phyloP scores from a whole-genome alignment of 2,888 invertebrate species.

The Drosophila falleni region DNA sequence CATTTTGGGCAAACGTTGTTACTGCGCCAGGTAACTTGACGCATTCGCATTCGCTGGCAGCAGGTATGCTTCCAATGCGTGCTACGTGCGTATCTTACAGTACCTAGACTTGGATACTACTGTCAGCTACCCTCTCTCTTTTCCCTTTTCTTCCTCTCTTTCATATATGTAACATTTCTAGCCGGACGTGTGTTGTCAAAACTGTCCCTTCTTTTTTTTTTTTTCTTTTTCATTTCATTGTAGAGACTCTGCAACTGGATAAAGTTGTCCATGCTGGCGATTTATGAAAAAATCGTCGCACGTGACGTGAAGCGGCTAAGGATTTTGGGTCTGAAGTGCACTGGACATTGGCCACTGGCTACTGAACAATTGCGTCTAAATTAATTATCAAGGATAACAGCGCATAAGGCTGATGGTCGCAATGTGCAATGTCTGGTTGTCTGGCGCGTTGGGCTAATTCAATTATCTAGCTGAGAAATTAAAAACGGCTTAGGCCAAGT shows the following conservation, averaged over 20 bases:
- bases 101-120: not conserved
- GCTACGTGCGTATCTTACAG: constrained; percentile 46
- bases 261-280: constrained; percentile 66
- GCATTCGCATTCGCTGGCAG: constrained; percentile 45
- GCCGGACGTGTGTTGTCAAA: constrained; percentile 76
- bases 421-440: constrained; percentile 45
- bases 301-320: constrained; percentile 73
- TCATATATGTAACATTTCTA: not conserved
- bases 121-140: not conserved
- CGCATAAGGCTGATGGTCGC: constrained; percentile 50
- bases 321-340: constrained; percentile 44
- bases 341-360: constrained; percentile 22
- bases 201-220: constrained; percentile 65
- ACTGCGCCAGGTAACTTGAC: constrained; percentile 55
- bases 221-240: constrained; percentile 36
- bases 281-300: constrained; percentile 76
- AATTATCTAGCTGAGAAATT: constrained; percentile 75
- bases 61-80: constrained; percentile 31
- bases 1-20: constrained; percentile 50
- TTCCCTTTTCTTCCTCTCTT: not conserved
- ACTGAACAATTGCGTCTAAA: constrained; percentile 75
- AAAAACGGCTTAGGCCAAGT: constrained; percentile 81
- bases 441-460: constrained; percentile 68
- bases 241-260: constrained; percentile 44
- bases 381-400: constrained; percentile 81